Evolutionary conservation across 2,797 vertebrate species (phyloP).

Genomic region (Gastrophryne carolinensis): DNA sequence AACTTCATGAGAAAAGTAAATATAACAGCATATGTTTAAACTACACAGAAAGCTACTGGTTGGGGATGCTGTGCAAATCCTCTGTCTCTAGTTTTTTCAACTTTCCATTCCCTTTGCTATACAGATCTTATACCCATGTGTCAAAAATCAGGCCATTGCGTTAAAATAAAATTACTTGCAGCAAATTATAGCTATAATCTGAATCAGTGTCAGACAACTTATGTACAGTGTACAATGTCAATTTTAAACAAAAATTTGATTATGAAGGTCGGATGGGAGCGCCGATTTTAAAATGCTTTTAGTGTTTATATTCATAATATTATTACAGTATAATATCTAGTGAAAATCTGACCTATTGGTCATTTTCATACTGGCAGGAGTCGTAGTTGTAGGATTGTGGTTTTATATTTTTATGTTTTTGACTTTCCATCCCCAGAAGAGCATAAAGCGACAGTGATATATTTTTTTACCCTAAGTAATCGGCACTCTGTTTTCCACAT

Average conservation of each 20-base stretch:
- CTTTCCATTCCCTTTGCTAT: no score
- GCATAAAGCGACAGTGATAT: neutral
- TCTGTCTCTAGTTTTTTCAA: no score
- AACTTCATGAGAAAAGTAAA: no score
- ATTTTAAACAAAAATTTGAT: slow-evolving; percentile 8
- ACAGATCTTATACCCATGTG: neutral
- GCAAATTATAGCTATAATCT: neutral
- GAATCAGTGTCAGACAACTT: neutral
- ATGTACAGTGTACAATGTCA: neutral
- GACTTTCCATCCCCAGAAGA: neutral
- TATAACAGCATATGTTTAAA: no score
- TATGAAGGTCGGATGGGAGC: slow-evolving; percentile 1
- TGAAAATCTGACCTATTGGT: slow-evolving; percentile 21
- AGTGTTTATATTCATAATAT: slow-evolving; percentile 32
- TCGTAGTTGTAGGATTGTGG: neutral
- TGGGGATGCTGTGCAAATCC: no score
- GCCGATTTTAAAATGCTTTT: neutral
- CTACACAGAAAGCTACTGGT: no score
- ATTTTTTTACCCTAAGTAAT: neutral
- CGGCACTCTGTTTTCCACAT: slow-evolving; percentile 13
- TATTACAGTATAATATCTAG: slow-evolving; percentile 27
- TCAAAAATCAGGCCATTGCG: neutral
- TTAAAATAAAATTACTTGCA: neutral
- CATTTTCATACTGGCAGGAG: neutral
- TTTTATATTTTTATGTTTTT: slow-evolving; percentile 30